Conservation (phyloP, 2,888 invertebrate species). For the Drosophila villosipedis region DNA sequence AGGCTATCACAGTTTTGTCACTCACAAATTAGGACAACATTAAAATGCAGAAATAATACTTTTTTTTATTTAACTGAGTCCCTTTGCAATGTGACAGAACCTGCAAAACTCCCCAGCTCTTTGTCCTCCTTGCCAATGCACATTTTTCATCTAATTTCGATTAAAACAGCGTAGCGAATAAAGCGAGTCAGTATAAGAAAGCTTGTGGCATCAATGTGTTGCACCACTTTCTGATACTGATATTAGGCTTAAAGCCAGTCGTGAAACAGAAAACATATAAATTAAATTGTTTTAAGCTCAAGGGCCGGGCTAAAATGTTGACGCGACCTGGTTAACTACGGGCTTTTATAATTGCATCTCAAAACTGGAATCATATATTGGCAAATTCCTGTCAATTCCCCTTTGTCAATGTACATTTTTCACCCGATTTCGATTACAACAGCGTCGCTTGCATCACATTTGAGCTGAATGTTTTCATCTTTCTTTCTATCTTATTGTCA, state of each 20-base stretch:
- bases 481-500: background rate
- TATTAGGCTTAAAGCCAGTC: no score
- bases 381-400: background rate
- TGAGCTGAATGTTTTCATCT: conserved; percentile 21
- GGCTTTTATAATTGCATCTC: no score
- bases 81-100: background rate
- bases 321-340: no score
- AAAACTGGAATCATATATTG: no score
- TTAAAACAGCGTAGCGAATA: conserved; percentile 16
- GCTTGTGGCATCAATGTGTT: no score
- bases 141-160: background rate
- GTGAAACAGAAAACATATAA: no score
- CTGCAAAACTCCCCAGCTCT: background rate
- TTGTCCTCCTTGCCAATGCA: background rate
- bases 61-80: background rate
- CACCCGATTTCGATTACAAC: conserved; percentile 20
- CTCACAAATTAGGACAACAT: no score
- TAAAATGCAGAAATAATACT: background rate
- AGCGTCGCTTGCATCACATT: conserved; percentile 20
- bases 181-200: no score
- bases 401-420: background rate
- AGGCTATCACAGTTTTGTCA: background rate
- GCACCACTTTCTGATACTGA: no score
- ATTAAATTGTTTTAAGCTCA: no score
- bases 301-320: no score